phyloP scores from a whole-genome alignment of 2,797 vertebrate genomes.

The Chiroxiphia lanceolata region DNA sequence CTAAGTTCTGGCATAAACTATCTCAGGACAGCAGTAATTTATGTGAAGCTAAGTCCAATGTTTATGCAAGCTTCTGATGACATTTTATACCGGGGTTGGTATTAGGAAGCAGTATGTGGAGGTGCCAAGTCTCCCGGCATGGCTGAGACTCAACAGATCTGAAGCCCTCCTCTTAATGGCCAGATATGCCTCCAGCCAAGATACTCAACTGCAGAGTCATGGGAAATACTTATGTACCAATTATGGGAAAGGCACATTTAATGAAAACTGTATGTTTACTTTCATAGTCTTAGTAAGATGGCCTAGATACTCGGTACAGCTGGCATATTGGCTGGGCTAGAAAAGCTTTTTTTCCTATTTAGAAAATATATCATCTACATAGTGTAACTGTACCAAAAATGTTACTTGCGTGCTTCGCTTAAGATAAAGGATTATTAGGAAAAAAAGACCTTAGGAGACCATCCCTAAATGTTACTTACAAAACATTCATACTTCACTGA shows the following conservation, averaged over 20 bases:
- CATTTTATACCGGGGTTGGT: constrained; percentile 79
- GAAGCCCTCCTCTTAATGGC: constrained; percentile 75
- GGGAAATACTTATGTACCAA: constrained; percentile 79
- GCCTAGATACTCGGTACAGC: constrained; percentile 67
- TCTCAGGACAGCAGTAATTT: constrained; percentile 81
- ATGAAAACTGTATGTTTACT: constrained; percentile 78
- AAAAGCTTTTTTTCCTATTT: constrained; percentile 41
- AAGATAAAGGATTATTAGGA: constrained; percentile 1
- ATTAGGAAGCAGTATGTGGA: constrained; percentile 78
- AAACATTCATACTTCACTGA: neutral
- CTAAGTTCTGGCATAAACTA: constrained; percentile 78
- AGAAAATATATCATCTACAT: constrained; percentile 54
- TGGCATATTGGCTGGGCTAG: constrained; percentile 56
- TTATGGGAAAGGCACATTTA: constrained; percentile 77
- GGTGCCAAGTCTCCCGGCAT: constrained; percentile 77
- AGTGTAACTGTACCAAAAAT: constrained; percentile 41
- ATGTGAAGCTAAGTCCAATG: constrained; percentile 82
- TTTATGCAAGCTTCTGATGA: constrained; percentile 84
- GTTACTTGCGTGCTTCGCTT: neutral
- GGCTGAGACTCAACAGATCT: constrained; percentile 76
- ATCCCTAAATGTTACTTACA: neutral
- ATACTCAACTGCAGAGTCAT: constrained; percentile 78
- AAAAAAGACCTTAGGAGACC: neutral
- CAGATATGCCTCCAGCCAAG: constrained; percentile 77
- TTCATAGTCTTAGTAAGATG: constrained; percentile 69